Evolutionary conservation across 92 coral and sea anemone genomes (phyloP), one percentile per base, ranked within the genome.

Genomic region (Umimayanthus kanabou): DNA sequence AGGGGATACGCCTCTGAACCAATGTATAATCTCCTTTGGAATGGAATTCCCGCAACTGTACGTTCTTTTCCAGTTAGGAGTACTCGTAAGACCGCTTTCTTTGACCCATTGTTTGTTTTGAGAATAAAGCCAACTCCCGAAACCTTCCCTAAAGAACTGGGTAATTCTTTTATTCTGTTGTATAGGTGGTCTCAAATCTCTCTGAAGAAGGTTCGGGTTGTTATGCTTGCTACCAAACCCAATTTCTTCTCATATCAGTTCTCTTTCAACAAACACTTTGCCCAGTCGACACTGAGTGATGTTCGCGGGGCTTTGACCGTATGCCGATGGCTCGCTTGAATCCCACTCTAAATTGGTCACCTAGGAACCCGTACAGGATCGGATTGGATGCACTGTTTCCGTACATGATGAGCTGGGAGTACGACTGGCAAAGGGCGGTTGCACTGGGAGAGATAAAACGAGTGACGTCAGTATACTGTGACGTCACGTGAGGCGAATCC

Each of bases 361-460:
- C 99, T 78, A 97, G 92, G 91, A 97, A 97, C 11, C 98, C 99
- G 78, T 97, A 97, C 76, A 97, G 87, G 22, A 97, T 86, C 6
- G 99, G 99, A 81, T 97, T 97, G 80, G 95, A 92, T 9, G 99
- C 99, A 33, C 99, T 97, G 94, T 97, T 97, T 22, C 89, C 88
- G 86, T 94, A 97, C 94, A 95, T 91, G 71, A 97, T 53, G 18
- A 97, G 79, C 80, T 95, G 94, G 76, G 88, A 80, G 86, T 97
- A 97, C 23, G 97, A 92, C 77, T 89, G 95, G 70, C 88, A 69
- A 29, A 97, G 89, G 82, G 23, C 78, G 30, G 81, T 9, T 66
- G 85, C 77, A 49, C 96, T 93, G 61, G 40, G 78, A 74, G 5
- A 73, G 26, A 57, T 77, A n/a, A 53, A 5, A 73, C 20, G 23